These are phyloP conservation scores for Synanthedon tipuliformis DNA, from an alignment of 2,888 invertebrate genomes.

Conservation along the genomic window DNA sequence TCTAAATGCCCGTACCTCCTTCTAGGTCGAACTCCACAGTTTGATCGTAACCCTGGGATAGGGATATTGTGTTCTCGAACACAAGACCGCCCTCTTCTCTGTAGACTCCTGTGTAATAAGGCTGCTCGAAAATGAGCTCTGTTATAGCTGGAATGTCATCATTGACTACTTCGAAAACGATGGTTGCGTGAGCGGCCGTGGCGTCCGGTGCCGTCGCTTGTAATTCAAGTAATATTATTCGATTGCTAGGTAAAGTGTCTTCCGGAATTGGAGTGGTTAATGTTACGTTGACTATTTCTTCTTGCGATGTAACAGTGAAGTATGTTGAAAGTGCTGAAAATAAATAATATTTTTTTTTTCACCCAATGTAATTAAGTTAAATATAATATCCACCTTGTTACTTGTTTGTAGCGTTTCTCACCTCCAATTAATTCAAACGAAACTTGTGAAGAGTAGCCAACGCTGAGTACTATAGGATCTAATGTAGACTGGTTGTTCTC, in stretches of 20 bases:
- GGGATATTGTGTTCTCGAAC: constrained; percentile 13
- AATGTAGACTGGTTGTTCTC: constrained; percentile 11
- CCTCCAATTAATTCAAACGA: constrained; percentile 20
- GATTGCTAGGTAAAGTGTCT: constrained; percentile 14
- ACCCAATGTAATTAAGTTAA: neutral
- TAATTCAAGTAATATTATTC: constrained; percentile 17
- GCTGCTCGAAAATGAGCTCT: constrained; percentile 12
- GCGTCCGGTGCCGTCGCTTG: constrained; percentile 17
- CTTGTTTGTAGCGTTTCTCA: constrained; percentile 5
- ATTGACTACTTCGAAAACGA: constrained; percentile 15
- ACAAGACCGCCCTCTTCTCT: constrained; percentile 10
- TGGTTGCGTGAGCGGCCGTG: constrained; percentile 16
- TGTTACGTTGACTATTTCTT: constrained; percentile 7
- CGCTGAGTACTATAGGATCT: constrained; percentile 16
- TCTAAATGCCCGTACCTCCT: constrained; percentile 17
- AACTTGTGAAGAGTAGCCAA: constrained; percentile 18
- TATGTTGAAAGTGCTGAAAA: neutral
- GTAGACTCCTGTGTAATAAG: constrained; percentile 20
- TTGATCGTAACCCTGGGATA: constrained; percentile 17
- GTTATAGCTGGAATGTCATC: neutral
- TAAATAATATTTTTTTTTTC: neutral
- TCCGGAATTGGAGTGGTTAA: constrained; percentile 16
- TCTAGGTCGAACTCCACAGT: constrained; percentile 16
- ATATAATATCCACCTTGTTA: neutral
- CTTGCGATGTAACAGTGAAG: constrained; percentile 2